phyloP scores from a whole-genome alignment of 2,888 invertebrate genomes.

The Prosapia bicincta region DNA sequence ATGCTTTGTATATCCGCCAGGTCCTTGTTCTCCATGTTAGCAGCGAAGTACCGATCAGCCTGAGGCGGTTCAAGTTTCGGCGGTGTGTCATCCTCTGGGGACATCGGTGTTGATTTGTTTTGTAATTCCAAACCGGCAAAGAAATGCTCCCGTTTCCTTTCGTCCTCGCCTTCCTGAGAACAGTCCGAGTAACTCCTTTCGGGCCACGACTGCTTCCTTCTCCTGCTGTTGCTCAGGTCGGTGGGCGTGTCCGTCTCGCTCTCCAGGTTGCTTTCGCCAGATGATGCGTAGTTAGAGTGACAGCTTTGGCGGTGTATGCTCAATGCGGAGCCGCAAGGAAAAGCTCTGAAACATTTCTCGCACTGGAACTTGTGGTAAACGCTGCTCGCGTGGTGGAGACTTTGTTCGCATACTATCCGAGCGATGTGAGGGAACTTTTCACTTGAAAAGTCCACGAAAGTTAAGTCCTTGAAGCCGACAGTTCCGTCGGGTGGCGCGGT shows the following conservation, averaged over 20 bases:
- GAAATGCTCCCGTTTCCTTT: conserved; percentile 68
- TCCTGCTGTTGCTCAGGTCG: conserved; percentile 22
- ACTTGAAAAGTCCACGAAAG: conserved; percentile 75
- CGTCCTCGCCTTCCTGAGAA: conserved; percentile 52
- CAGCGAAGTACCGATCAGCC: conserved; percentile 6
- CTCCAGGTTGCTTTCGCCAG: conserved; percentile 24
- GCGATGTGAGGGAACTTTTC: conserved; percentile 78
- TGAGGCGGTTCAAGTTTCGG: neutral
- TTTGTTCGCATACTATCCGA: conserved; percentile 66
- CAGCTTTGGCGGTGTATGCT: conserved; percentile 60
- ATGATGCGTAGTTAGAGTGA: conserved; percentile 17
- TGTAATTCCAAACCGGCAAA: conserved; percentile 76
- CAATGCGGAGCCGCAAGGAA: conserved; percentile 64
- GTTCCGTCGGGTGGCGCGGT: conserved; percentile 42
- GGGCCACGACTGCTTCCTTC: conserved; percentile 10
- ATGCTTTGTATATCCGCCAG: conserved; percentile 85
- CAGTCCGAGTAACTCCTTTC: conserved; percentile 35
- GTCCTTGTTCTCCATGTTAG: conserved; percentile 55
- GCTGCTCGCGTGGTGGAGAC: conserved; percentile 55
- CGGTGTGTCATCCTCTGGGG: conserved; percentile 21
- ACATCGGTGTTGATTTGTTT: conserved; percentile 48
- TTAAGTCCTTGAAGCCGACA: conserved; percentile 65
- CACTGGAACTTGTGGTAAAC: conserved; percentile 63
- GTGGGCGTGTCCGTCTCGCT: conserved; percentile 44
- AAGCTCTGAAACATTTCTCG: conserved; percentile 65